Conservation (phyloP, 2,797 vertebrate genomes). For the Eptatretus atami region DNA sequence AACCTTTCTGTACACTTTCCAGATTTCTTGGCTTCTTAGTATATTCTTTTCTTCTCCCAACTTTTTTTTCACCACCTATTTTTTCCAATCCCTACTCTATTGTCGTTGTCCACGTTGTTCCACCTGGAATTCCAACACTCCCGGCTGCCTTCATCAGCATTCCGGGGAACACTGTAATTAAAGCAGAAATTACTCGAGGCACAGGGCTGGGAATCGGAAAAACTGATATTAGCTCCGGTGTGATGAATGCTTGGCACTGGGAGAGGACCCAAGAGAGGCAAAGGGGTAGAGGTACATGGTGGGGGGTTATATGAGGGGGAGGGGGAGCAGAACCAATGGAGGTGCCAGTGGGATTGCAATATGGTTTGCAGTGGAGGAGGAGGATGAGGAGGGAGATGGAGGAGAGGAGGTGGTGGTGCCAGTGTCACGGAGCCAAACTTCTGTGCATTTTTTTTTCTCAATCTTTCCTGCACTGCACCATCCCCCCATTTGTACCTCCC, state of each 20-base stretch:
- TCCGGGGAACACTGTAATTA: no score
- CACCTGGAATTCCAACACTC: no score
- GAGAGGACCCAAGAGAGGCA: neutral
- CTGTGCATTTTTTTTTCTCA: conserved; percentile 11
- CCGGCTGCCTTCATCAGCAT: no score
- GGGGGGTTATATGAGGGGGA: neutral
- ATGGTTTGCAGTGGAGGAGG: no score
- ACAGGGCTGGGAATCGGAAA: no score
- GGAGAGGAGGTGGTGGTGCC: neutral
- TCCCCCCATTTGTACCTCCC: conserved; percentile 7
- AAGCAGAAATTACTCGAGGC: no score
- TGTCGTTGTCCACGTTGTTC: no score
- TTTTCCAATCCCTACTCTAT: no score
- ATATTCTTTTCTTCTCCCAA: no score
- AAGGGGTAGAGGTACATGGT: neutral
- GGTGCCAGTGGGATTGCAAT: neutral
- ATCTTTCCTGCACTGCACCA: conserved; percentile 12
- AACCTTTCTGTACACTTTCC: no score
- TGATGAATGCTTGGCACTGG: conserved; percentile 1
- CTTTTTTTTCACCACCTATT: no score
- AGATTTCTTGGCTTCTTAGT: no score
- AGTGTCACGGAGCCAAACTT: conserved; percentile 12
- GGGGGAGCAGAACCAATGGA: neutral
- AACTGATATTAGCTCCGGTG: neutral
- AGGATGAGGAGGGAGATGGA: neutral